A percentile compares a stretch with the other conserved stretches of the same genome.
Conservation (phyloP, 2,888 invertebrate species). For the Apotomis betuletana region DNA sequence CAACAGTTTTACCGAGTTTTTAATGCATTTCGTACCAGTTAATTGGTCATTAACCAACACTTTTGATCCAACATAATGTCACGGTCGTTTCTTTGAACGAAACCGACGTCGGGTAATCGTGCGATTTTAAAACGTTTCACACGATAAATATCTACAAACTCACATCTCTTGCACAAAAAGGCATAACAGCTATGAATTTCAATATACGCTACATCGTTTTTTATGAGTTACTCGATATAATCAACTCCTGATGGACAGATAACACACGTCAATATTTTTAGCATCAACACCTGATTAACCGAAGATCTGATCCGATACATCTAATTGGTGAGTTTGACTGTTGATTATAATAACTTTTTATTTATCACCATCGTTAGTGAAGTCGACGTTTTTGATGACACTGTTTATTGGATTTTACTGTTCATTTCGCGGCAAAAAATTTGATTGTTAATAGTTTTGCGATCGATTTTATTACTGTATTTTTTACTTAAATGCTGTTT, state of each 20-base stretch:
- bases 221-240: not conserved
- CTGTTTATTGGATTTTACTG: not conserved
- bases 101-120: conserved; percentile 35
- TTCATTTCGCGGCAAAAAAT: not conserved
- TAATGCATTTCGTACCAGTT: not conserved
- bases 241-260: conserved; percentile 52
- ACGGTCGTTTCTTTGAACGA: conserved; percentile 26
- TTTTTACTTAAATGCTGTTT: not conserved
- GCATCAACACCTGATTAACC: conserved; percentile 52
- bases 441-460: not conserved
- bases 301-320: conserved; percentile 34
- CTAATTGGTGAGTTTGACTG: conserved; percentile 31
- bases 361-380: conserved; percentile 21
- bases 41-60: conserved; percentile 8
- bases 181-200: not conserved
- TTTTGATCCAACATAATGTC: conserved; percentile 9
- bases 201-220: not conserved
- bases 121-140: conserved; percentile 54
- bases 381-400: conserved; percentile 2
- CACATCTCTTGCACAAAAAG: not conserved
- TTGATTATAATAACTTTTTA: conserved; percentile 18
- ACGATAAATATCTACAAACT: conserved; percentile 38
- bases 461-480: not conserved
- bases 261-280: conserved; percentile 54
- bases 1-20: not conserved